Evolutionary conservation across 1,140 invertebrate genomes (phyloP), one percentile per base, ranked within the genome.

Genomic region (Luehdorfia chinensis): DNA sequence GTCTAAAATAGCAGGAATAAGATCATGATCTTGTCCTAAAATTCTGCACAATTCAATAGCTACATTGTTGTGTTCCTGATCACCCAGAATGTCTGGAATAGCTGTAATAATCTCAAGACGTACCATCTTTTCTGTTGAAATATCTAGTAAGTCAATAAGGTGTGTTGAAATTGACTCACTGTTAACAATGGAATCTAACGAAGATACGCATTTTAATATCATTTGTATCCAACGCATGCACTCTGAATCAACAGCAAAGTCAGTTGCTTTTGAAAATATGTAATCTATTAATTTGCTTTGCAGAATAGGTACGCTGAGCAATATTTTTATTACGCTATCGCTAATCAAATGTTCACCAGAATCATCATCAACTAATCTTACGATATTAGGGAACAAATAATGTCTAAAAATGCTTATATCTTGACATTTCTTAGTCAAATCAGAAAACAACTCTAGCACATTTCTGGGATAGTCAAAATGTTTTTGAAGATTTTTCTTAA

Each of bases 21-120:
- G 49, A 1, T 87, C 75, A 49, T 67, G 61, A 39, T 87, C 76
- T 47, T 81, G 71, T 36, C 50, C 75, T 32, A 87, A 48, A 31
- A 85, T 79, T 50, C 78, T 66, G 33, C 72, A 75, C 66, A 88
- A 62, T 65, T 87, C 81, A 7, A 59, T 46, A 13, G 80, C 77
- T 43, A 88, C 71, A 41, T 69, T 76, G 6, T 83, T 70, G 63
- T 86, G 77, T 47, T 81, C 66, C 47, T 77, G 74, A 30, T 87
- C 80, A 5, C 75, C 75, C 15, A 87, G 64, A 11, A 88, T 83
- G 52, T 86, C 84, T 0, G 87, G 87, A n/a, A 88, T 77, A 7
- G 81, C 74, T 33, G 79, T 78, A 18, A 88, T 87, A 16, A 88
- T 84, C 67, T 87, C 83, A 12, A 87, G 47, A 12, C 66, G 67